Evolutionary conservation across 1,140 invertebrate genomes (phyloP), one percentile per base, ranked within the genome.

Genomic region (Melipona quadrifasciata): DNA sequence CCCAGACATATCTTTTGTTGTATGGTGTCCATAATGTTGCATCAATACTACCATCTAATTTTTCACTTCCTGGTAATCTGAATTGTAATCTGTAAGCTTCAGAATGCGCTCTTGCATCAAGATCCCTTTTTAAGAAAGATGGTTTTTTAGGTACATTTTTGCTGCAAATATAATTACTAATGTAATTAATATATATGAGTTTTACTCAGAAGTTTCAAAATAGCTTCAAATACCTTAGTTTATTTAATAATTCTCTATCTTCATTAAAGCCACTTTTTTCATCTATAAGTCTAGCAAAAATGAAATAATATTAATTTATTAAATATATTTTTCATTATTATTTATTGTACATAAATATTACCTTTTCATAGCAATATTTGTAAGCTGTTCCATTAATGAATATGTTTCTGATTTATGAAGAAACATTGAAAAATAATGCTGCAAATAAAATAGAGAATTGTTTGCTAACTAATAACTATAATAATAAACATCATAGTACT

Each of bases 321-420:
- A 21, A 47, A 91, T 12, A 83, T 84, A 87, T 57, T 82, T 72
- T 73, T 1, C 93, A 93, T 93, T 94, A 95, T 95, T 88, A 67
- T 84, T 92, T 84, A 82, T 90, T 83, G 51, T 72, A 80, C 76
- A 57, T 64, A 34, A 78, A 82, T 81, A 57, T 94, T 96, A 97
- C 96, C 98, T 97, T 96, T 98, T 98, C 96, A 99, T 99, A 68
- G 99, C 99, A 95, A 99, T 97, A 95, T 99, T 99, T 71, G 98
- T 98, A 61, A 99, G 95, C 95, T 99, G 99, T 91, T 99, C 97
- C 97, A 99, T 99, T 80, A 99, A 93, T 67, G 96, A 95, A 94
- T 97, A 99, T 1, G 98, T 98, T 94, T 99, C 98, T 65, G 96
- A 96, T 92, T 98, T 98, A 90, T 97, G 97, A 73, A 98, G 94